These are phyloP conservation scores for Aviceda subcristata DNA, from an alignment of 2,113 vertebrate species.

Conservation along the genomic window DNA sequence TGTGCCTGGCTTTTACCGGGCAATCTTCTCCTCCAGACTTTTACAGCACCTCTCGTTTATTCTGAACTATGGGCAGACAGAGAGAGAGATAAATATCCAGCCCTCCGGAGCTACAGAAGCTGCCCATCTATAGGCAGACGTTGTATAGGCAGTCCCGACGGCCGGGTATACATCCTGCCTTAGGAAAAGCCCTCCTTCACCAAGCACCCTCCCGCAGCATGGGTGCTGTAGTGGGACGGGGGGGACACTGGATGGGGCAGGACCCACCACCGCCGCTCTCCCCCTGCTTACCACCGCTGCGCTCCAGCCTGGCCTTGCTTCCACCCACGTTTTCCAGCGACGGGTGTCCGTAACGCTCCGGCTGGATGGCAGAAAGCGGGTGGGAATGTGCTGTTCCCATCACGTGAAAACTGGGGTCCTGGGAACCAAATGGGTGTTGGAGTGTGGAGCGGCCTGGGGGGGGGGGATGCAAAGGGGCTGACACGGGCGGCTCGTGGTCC, in stretches of 20 bases:
- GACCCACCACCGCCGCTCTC: accelerated
- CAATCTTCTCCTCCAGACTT: neutral
- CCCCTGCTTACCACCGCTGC: neutral
- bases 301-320: neutral
- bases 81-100: neutral
- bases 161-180: neutral
- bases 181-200: neutral
- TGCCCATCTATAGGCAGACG: neutral
- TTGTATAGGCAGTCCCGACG: neutral
- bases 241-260: neutral
- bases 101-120: neutral
- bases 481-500: neutral
- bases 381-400: neutral
- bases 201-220: neutral
- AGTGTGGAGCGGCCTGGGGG: accelerated
- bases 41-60: neutral
- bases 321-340: accelerated
- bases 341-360: accelerated
- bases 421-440: neutral
- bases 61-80: neutral
- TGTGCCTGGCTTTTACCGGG: neutral
- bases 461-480: neutral
- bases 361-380: neutral
- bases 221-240: neutral
- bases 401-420: neutral